Percentiles rank a stretch among this genome's conserved stretches.
phyloP scores from a whole-genome alignment of 2,113 vertebrate genomes.

The Cyanoliseus patagonus region DNA sequence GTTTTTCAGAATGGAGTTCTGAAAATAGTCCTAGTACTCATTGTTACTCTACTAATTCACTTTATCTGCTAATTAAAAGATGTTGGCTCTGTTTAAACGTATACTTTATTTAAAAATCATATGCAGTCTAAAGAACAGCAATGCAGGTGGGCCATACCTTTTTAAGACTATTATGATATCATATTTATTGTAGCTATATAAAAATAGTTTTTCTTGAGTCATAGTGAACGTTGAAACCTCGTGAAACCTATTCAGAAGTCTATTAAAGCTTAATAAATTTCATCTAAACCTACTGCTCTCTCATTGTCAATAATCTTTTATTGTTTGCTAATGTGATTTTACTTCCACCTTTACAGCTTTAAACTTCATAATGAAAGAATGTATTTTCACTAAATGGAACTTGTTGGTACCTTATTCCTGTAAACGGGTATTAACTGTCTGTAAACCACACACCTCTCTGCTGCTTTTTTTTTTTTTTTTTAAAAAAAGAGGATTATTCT shows the following conservation, averaged over 20 bases:
- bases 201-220: background rate
- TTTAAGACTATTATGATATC: background rate
- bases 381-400: background rate
- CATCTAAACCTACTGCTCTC: background rate
- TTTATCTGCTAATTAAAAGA: background rate
- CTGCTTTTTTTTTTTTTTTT: background rate
- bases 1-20: background rate
- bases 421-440: background rate
- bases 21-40: background rate
- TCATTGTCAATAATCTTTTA: background rate
- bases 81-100: background rate
- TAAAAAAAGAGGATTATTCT: no score
- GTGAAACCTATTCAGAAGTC: background rate
- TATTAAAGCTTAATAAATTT: background rate
- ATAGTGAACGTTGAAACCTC: background rate
- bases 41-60: background rate
- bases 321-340: background rate
- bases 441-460: background rate
- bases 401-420: background rate
- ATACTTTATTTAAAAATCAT: background rate
- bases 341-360: background rate
- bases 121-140: background rate
- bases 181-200: background rate
- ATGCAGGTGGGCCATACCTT: accelerated
- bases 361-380: background rate